Conservation (phyloP, 2,888 invertebrate genomes). For the Harmothoe impar region DNA sequence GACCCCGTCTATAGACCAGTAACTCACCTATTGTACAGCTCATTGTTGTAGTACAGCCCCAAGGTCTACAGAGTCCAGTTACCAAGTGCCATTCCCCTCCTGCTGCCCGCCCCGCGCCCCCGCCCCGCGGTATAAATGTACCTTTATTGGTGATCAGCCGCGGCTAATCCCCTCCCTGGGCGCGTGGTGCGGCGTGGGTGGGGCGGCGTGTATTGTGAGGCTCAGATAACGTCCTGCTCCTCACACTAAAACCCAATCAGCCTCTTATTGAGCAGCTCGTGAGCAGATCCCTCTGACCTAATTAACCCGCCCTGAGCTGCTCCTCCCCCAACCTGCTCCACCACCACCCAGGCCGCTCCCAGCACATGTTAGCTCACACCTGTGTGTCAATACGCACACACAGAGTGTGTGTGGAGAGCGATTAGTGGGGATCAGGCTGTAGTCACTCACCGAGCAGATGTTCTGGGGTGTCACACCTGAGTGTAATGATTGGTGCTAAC, state of each 20-base stretch:
- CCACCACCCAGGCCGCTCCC: neutral
- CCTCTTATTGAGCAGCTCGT: neutral
- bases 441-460: neutral
- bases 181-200: no score
- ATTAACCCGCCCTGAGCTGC: neutral
- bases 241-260: constrained; percentile 9
- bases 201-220: no score
- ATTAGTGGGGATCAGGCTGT: neutral
- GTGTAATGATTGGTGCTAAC: no score
- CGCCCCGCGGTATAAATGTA: neutral
- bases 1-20: no score
- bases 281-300: neutral
- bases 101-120: no score
- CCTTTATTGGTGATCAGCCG: neutral
- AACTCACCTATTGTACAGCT: no score
- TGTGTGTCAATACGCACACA: neutral
- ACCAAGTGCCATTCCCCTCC: no score
- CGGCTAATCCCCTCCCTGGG: neutral
- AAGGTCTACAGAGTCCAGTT: no score
- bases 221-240: neutral
- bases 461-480: neutral
- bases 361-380: neutral
- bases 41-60: no score
- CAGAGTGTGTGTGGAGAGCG: neutral
- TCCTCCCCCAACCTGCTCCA: neutral